Percentiles rank a stretch among this genome's conserved stretches.
These are phyloP conservation scores for Chironomus tepperi DNA, from an alignment of 1,140 invertebrate species.

Conservation along the genomic window DNA sequence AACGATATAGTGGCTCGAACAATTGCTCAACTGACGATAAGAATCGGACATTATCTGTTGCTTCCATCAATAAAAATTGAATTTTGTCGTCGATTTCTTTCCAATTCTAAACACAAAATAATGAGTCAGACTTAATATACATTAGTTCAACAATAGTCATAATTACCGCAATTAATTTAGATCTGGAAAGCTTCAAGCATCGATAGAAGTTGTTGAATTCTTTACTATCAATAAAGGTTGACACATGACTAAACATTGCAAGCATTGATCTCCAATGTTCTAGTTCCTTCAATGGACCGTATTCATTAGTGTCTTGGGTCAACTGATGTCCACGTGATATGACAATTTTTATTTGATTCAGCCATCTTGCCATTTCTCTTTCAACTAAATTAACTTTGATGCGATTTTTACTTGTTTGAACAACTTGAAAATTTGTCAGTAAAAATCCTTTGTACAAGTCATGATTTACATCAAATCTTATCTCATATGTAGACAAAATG, in stretches of 20 bases:
- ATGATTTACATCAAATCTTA: slow-evolving; percentile 31
- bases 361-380: slow-evolving; percentile 32
- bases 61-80: slow-evolving; percentile 67
- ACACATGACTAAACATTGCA: slow-evolving; percentile 67
- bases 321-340: slow-evolving; percentile 54
- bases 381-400: slow-evolving; percentile 31
- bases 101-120: slow-evolving; percentile 55
- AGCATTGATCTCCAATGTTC: slow-evolving; percentile 73
- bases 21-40: slow-evolving; percentile 79
- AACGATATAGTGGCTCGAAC: slow-evolving; percentile 70
- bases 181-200: slow-evolving; percentile 56
- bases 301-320: slow-evolving; percentile 66
- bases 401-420: slow-evolving; percentile 32
- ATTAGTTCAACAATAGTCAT: slow-evolving; percentile 1
- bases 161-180: slow-evolving; percentile 47
- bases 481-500: slow-evolving; percentile 29
- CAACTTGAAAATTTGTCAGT: slow-evolving; percentile 34
- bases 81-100: slow-evolving; percentile 60
- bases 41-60: slow-evolving; percentile 82
- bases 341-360: slow-evolving; percentile 36
- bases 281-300: slow-evolving; percentile 70
- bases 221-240: slow-evolving; percentile 63
- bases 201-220: slow-evolving; percentile 54
- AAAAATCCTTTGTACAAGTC: slow-evolving; percentile 34
- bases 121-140: slow-evolving; percentile 17